Evolutionary conservation across 2,797 vertebrate species (phyloP).

Genomic region (Molothrus aeneus): DNA sequence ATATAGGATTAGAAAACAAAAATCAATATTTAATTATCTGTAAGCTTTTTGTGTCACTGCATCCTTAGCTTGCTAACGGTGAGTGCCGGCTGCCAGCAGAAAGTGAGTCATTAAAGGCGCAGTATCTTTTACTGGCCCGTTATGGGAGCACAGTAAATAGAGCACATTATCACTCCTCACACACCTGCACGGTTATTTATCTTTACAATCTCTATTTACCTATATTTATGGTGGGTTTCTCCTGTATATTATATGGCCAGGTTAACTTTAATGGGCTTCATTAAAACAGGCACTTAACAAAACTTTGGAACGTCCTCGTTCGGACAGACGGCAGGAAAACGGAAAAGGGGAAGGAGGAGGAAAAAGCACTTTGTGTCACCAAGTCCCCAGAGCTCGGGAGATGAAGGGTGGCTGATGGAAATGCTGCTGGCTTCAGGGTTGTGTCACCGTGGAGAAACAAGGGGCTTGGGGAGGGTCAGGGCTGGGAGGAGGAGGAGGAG

Average conservation of each 20-base stretch:
- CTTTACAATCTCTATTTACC: conserved; percentile 82
- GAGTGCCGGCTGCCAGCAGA: conserved; percentile 80
- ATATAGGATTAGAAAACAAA: conserved; percentile 99
- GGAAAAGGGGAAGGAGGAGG: neutral
- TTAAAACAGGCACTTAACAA: conserved; percentile 70
- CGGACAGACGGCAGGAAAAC: conserved; percentile 44
- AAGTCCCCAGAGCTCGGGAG: rapidly evolving
- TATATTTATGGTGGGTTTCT: conserved; percentile 78
- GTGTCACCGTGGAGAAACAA: neutral
- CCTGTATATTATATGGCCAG: conserved; percentile 65
- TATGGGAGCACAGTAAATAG: conserved; percentile 78
- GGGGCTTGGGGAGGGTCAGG: neutral
- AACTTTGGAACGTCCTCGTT: conserved; percentile 63
- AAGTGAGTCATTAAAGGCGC: conserved; percentile 90
- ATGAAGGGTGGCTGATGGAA: neutral
- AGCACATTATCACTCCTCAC: conserved; percentile 76
- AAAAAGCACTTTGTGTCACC: neutral
- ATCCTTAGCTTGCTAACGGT: conserved; percentile 94
- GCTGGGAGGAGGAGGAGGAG: neutral
- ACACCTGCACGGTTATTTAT: conserved; percentile 77
- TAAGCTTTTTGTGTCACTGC: conserved; percentile 98
- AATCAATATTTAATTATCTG: conserved; percentile 99
- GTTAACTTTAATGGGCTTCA: conserved; percentile 75
- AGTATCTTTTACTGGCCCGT: conserved; percentile 76
- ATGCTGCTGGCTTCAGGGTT: rapidly evolving